Conservation (phyloP, 2,113 vertebrate genomes). For the Gymnocephalus cernua region DNA sequence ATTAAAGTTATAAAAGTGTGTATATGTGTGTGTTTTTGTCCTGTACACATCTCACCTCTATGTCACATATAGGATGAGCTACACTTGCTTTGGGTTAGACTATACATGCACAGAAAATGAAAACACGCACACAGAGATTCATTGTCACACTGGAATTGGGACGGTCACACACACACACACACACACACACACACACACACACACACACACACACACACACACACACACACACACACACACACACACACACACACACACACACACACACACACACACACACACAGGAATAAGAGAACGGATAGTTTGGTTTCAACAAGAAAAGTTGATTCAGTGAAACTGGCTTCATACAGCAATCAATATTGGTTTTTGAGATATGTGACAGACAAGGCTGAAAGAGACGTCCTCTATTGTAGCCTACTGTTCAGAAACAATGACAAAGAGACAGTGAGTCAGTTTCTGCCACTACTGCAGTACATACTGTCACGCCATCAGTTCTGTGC, state of each 20-base stretch:
- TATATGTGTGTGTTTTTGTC: slow-evolving; percentile 14
- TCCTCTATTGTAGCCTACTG: not conserved
- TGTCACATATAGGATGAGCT: slow-evolving; percentile 23
- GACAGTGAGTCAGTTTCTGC: slow-evolving; percentile 24
- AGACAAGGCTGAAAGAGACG: slow-evolving; percentile 4
- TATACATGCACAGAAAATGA: not conserved
- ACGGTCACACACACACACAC: too few relatives aligned
- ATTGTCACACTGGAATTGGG: slow-evolving; percentile 8
- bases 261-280: not conserved
- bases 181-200: too few relatives aligned
- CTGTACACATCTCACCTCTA: not conserved
- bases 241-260: not conserved
- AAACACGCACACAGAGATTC: not conserved
- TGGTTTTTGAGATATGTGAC: not conserved
- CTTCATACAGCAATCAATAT: slow-evolving; percentile 4
- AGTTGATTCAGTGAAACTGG: not conserved
- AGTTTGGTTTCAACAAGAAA: not conserved
- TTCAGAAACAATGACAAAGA: slow-evolving; percentile 21
- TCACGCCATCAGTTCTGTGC: slow-evolving; percentile 16
- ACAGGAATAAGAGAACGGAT: not conserved
- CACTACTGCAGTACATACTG: slow-evolving; percentile 3
- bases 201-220: too few relatives aligned
- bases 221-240: too few relatives aligned
- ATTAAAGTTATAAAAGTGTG: slow-evolving; percentile 27
- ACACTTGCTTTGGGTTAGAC: slow-evolving; percentile 4